These are phyloP conservation scores for Anguilla pacifica DNA, from an alignment of 2,797 vertebrate species.

Conservation along the genomic window DNA sequence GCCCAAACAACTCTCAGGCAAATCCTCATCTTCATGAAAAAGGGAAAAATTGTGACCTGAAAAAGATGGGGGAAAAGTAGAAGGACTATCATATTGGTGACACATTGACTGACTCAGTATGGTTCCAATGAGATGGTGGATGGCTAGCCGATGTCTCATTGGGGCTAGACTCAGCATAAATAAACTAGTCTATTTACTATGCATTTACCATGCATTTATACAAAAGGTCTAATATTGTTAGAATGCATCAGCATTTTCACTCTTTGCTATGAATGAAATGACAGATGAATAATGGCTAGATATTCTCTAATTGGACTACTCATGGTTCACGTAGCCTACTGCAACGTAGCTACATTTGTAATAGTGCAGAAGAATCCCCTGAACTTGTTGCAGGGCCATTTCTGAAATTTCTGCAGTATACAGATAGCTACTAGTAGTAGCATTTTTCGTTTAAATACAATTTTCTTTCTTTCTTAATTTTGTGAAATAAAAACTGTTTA, in stretches of 20 bases:
- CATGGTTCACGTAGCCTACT: too few relatives aligned
- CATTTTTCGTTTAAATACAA: too few relatives aligned
- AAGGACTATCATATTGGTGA: neutral
- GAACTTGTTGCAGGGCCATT: neutral
- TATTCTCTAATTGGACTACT: neutral
- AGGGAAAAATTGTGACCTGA: slow-evolving; percentile 68
- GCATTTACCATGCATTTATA: neutral
- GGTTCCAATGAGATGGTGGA: neutral
- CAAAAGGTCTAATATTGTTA: neutral
- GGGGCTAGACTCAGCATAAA: neutral
- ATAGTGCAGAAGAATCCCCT: too few relatives aligned
- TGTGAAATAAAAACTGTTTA: neutral
- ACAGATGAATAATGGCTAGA: neutral
- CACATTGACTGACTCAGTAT: neutral
- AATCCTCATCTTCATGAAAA: slow-evolving; percentile 54
- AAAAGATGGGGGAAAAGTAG: slow-evolving; percentile 2
- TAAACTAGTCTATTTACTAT: neutral
- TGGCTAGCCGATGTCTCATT: neutral
- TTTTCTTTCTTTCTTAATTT: neutral
- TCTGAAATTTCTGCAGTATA: neutral
- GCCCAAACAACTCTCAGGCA: slow-evolving; percentile 61
- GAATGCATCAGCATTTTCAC: neutral
- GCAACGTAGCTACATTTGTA: too few relatives aligned
- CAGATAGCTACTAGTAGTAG: too few relatives aligned
- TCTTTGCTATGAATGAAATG: neutral